phyloP scores from a whole-genome alignment of 2,113 vertebrate genomes.

The Saimiri boliviensis region DNA sequence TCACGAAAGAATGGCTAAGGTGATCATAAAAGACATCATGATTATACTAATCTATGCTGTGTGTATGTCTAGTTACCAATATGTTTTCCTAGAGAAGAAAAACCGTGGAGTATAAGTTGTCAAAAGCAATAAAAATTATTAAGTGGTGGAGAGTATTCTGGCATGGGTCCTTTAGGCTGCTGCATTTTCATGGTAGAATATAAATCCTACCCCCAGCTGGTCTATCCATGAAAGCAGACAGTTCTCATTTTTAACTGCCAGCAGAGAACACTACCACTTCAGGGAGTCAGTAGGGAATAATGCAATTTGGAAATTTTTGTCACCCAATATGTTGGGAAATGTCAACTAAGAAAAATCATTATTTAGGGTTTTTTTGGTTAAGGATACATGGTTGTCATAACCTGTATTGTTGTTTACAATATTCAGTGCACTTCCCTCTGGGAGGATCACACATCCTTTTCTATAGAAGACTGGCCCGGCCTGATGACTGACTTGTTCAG shows the following conservation, averaged over 20 bases:
- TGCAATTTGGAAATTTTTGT: background rate
- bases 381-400: background rate
- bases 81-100: background rate
- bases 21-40: background rate
- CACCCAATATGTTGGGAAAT: slow-evolving; percentile 33
- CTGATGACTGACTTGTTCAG: background rate
- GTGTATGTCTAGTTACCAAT: background rate
- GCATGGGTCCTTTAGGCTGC: background rate
- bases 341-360: slow-evolving; percentile 24
- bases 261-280: background rate
- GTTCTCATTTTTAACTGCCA: slow-evolving; percentile 31
- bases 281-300: background rate
- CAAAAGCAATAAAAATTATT: background rate
- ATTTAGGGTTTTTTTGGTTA: slow-evolving; percentile 18
- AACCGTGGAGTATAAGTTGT: background rate
- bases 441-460: background rate
- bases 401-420: background rate
- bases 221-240: background rate
- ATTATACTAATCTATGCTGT: background rate
- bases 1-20: background rate
- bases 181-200: background rate
- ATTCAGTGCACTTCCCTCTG: background rate
- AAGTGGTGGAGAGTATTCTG: background rate
- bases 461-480: background rate
- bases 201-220: background rate